Conservation (phyloP, 1,140 invertebrate species). For the Halotydeus destructor region DNA sequence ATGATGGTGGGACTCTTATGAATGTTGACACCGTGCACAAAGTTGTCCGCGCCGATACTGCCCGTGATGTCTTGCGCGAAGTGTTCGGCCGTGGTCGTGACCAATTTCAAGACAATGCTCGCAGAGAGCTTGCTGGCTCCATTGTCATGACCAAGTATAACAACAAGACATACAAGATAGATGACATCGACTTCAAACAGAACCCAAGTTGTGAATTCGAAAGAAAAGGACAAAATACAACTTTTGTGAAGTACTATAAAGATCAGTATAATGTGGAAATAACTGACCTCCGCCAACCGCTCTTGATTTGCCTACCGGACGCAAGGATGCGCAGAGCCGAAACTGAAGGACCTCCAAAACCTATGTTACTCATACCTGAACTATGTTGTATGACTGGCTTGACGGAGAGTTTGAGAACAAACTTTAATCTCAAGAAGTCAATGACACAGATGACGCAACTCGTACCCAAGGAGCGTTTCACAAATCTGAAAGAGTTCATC, state of each 20-base stretch:
- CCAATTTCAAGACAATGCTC: slow-evolving; percentile 1
- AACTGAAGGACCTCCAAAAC: neutral
- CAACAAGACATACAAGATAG: slow-evolving; percentile 28
- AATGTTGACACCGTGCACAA: slow-evolving; percentile 52
- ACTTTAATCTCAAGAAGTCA: slow-evolving; percentile 26
- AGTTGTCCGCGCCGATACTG: slow-evolving; percentile 33
- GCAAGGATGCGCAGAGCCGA: neutral
- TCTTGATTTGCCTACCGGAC: slow-evolving; percentile 17
- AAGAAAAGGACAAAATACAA: slow-evolving; percentile 17
- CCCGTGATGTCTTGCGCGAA: slow-evolving; percentile 6
- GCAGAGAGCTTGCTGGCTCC: slow-evolving; percentile 16
- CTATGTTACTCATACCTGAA: slow-evolving; percentile 22
- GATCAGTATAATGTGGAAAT: slow-evolving; percentile 23
- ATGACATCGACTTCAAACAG: slow-evolving; percentile 28
- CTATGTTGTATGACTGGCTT: slow-evolving; percentile 24
- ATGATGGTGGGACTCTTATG: slow-evolving; percentile 45
- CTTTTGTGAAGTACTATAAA: slow-evolving; percentile 24
- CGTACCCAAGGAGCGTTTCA: slow-evolving; percentile 9
- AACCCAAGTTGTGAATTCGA: slow-evolving; percentile 23
- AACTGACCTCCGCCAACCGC: slow-evolving; percentile 22
- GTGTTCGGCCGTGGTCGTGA: neutral
- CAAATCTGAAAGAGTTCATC: slow-evolving; percentile 14
- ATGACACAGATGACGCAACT: slow-evolving; percentile 49
- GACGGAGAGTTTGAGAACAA: slow-evolving; percentile 18
- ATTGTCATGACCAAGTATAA: slow-evolving; percentile 28